Base-by-base conservation (phyloP, 2,888 invertebrate genomes). In the Conus canariensis region DNA sequence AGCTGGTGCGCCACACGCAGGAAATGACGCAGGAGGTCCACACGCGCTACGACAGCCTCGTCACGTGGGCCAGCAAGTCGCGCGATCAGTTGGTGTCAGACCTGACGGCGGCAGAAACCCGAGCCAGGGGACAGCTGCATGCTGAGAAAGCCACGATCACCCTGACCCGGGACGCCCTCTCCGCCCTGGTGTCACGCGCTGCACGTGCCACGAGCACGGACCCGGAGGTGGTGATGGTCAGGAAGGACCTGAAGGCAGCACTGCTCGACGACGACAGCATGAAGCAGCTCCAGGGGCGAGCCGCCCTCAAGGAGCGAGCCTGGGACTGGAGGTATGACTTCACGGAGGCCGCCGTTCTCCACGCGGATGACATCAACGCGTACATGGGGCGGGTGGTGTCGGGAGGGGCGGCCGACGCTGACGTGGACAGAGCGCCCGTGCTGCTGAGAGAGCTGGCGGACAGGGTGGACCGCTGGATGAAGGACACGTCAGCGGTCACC, bases 81-180 rank as follows among this genome's bases (percentile, higher is more conserved):
- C 88, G 88, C 82, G 88, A 88, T 64, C n/a, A 64, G 64, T 45
- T 88, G 25, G 70, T 87, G 70, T 25, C 80, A 3, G 88, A 45
- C 8, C 25, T 88, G 88, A 25, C 60, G 22, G 82, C 30, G n/a
- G n/a, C 60, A 45, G 88, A 80, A 64, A 60, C 22, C 22, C 10
- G n/a, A 19, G 59, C 60, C 16, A 22, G 25, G 59, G 12, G 64
- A n/a, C 56, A 82, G 56, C 67, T 80, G 45, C 60, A 14, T 6
- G 64, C 19, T n/a, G 60, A 88, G 80, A 82, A 80, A 45, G 56
- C 82, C 30, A 30, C 82, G 16, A 9, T 56, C 19, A 70, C 74
- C 14, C 25, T 82, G 12, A 88, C 88, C 80, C 30, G 56, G 45
- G 88, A 88, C 58, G 64, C 30, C 14, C 82, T 88, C 10, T 80